phyloP scores from a whole-genome alignment of 2,797 vertebrate genomes.

The Pelobates cultripes region DNA sequence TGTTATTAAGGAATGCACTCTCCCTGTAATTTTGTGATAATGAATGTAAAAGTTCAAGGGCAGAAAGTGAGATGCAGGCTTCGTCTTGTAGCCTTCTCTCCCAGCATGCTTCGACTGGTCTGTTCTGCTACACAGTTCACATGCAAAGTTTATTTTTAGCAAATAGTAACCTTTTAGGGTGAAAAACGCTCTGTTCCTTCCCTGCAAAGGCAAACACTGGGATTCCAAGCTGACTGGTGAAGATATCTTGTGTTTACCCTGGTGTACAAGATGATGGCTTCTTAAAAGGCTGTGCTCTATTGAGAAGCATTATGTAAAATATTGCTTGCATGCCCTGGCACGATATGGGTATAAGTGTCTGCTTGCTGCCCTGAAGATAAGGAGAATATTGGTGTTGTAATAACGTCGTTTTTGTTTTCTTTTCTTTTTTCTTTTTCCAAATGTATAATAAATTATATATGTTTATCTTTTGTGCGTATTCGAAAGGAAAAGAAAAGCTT shows the following conservation, averaged over 20 bases:
- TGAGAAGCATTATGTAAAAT: slow-evolving; percentile 41
- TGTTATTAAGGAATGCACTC: slow-evolving; percentile 69
- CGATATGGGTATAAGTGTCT: slow-evolving; percentile 44
- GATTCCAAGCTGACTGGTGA: slow-evolving; percentile 43
- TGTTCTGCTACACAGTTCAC: slow-evolving; percentile 56
- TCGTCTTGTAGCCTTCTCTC: slow-evolving; percentile 64
- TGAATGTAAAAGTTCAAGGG: slow-evolving; percentile 73
- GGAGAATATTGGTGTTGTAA: too few species aligned
- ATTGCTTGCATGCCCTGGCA: slow-evolving; percentile 28
- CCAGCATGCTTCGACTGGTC: slow-evolving; percentile 63
- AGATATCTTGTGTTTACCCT: slow-evolving; percentile 38
- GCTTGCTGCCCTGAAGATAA: neutral
- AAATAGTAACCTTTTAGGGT: slow-evolving; percentile 59
- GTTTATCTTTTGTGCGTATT: too few species aligned
- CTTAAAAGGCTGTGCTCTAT: slow-evolving; percentile 26
- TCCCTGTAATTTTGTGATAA: slow-evolving; percentile 79
- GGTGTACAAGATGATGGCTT: slow-evolving; percentile 30
- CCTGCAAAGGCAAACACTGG: slow-evolving; percentile 37
- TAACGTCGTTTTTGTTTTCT: too few species aligned
- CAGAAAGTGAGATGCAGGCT: slow-evolving; percentile 67
- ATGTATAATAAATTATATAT: too few species aligned
- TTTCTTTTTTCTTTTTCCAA: too few species aligned
- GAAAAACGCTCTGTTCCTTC: slow-evolving; percentile 54
- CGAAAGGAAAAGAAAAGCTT: too few species aligned
- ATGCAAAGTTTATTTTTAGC: slow-evolving; percentile 64